Evolutionary conservation across 1,140 invertebrate genomes (phyloP), one percentile per base, ranked within the genome.

Genomic region (Megalopta genalis): DNA sequence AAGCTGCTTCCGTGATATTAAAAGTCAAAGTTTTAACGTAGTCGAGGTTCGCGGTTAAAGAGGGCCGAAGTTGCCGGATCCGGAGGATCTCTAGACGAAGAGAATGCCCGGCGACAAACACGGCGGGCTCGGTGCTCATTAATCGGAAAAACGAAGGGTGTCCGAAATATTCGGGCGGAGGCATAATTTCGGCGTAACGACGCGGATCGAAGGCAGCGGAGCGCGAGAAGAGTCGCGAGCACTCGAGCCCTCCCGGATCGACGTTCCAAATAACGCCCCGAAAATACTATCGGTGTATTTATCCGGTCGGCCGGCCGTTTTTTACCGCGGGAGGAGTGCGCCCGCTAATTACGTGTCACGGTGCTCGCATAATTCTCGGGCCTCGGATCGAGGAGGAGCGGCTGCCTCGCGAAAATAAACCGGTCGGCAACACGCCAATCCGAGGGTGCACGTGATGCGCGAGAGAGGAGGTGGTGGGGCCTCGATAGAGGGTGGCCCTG

Each of bases 361-460:
- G 12, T 18, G 54, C 21, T 21, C 14, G 10, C 32, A 65, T 74
- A 85, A 73, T 67, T 80, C 71, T 54, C 39, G 49, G 52, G 32
- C 10, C 21, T 9, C 0, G 4, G 54, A 84, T 69, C 76, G 49
- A 18, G 27, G 12, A 59, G 60, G 5, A 66, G 23, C 52, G 10
- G 52, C 18, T 37, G 79, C 23, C 65, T 78, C 21, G 62, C 72
- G 68, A 78, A 86, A 86, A 86, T 86, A 86, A 83, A 85, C 64
- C 80, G 82, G 72, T 80, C 86, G 88, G 88, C 87, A 75, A 70
- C 74, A 77, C 80, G 88, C 75, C 88, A 91, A 84, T 83, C 85
- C 82, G 79, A 85, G 90, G 91, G 90, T 90, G 88, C 83, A 87
- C 88, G 87, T 89, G 90, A 91, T 91, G 90, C 88, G 49, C 16